These are phyloP conservation scores for Peromyscus californicus DNA, from an alignment of 2,113 vertebrate genomes.

Conservation along the genomic window DNA sequence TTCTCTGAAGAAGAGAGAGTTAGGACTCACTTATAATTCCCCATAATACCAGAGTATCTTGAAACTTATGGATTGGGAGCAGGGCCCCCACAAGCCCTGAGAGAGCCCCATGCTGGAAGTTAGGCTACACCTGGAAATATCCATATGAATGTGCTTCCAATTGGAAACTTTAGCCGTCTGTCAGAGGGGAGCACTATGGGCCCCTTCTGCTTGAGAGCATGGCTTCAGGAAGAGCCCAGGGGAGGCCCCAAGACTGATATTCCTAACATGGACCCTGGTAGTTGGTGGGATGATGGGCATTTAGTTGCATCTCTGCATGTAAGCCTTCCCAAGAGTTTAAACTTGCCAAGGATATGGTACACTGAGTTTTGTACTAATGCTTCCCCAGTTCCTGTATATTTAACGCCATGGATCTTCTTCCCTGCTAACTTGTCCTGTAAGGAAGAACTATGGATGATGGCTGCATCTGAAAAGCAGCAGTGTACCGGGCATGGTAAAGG, in stretches of 20 bases:
- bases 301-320: neutral
- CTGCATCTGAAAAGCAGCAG: neutral
- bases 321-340: neutral
- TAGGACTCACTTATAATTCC: neutral
- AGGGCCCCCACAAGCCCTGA: neutral
- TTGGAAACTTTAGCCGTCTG: neutral
- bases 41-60: neutral
- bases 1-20: neutral
- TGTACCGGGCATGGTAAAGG: neutral
- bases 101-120: neutral
- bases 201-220: neutral
- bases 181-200: neutral
- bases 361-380: neutral
- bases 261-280: neutral
- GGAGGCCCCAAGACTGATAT: neutral
- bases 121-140: neutral
- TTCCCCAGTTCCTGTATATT: neutral
- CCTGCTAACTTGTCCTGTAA: neutral
- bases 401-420: neutral
- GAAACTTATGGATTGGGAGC: fast-evolving
- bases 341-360: neutral
- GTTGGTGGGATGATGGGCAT: neutral
- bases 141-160: neutral
- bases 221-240: neutral
- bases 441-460: neutral